Percentiles rank a stretch among this genome's conserved stretches.
Conservation (phyloP, 2,113 vertebrate species). For the Mustela nigripes region DNA sequence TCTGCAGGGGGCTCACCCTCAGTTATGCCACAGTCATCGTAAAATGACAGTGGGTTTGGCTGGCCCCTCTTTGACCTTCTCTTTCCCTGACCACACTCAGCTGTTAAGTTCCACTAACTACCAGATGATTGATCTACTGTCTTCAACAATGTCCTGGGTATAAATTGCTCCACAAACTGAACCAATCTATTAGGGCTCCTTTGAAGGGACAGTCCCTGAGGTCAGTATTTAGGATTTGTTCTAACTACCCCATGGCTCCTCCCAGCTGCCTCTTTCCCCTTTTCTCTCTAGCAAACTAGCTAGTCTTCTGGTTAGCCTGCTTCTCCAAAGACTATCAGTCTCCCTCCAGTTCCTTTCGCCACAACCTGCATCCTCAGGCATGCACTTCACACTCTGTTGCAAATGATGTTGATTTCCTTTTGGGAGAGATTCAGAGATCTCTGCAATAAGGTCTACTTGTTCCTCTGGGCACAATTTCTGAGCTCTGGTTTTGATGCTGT, state of each 20-base stretch:
- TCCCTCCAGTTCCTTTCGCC: not conserved
- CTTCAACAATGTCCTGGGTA: not conserved
- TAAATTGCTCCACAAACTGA: not conserved
- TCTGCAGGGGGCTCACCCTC: not conserved
- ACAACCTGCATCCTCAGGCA: not conserved
- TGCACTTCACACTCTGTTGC: not conserved
- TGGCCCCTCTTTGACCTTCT: constrained; percentile 28
- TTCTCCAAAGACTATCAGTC: not conserved
- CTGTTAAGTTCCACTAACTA: not conserved
- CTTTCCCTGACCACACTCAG: constrained; percentile 19
- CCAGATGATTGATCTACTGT: not conserved
- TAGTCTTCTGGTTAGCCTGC: not conserved
- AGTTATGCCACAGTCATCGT: not conserved
- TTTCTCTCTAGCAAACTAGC: constrained; percentile 39
- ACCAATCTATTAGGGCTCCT: constrained; percentile 33
- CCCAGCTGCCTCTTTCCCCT: not conserved
- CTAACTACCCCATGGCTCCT: not conserved
- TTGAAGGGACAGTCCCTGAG: not conserved
- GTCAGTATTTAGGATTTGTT: constrained; percentile 28
- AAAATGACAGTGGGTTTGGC: not conserved
- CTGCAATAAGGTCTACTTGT: not conserved
- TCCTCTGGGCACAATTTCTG: not conserved
- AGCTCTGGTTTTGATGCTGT: not conserved
- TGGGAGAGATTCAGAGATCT: not conserved
- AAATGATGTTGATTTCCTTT: constrained; percentile 2